Percentiles rank a stretch among this genome's conserved stretches.
Evolutionary conservation across 2,113 vertebrate genomes (phyloP).

Genomic region (Leiothrix lutea): DNA sequence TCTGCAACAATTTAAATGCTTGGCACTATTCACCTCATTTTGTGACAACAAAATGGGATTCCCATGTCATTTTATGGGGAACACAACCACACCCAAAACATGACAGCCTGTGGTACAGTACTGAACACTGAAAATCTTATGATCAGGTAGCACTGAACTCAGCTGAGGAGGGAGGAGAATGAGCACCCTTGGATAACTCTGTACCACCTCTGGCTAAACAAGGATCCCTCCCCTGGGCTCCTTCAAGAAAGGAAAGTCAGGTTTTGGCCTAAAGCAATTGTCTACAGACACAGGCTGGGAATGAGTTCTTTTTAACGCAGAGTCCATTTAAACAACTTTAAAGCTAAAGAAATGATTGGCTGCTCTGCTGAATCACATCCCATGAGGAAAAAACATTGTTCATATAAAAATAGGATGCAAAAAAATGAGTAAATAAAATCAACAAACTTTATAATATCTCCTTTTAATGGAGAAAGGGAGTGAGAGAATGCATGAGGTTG

Average conservation of each 20-base stretch:
- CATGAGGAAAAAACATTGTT: background rate
- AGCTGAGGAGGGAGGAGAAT: background rate
- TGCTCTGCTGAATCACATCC: background rate
- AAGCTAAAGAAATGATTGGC: background rate
- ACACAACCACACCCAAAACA: background rate
- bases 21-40: background rate
- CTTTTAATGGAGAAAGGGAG: background rate
- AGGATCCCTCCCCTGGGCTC: background rate
- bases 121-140: background rate
- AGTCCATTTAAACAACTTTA: background rate
- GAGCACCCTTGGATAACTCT: background rate
- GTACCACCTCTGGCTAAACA: background rate
- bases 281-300: background rate
- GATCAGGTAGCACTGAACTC: background rate
- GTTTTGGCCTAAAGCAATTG: background rate
- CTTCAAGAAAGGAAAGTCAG: background rate
- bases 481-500: background rate
- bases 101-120: background rate
- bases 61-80: background rate
- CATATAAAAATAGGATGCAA: background rate
- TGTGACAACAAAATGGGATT: background rate
- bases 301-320: background rate
- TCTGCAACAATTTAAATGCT: background rate
- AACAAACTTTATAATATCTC: background rate
- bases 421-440: background rate